A percentile compares a stretch with the other conserved stretches of the same genome.
These are phyloP conservation scores for Lasiurus cinereus DNA, from an alignment of 2,113 vertebrate species.

Conservation along the genomic window DNA sequence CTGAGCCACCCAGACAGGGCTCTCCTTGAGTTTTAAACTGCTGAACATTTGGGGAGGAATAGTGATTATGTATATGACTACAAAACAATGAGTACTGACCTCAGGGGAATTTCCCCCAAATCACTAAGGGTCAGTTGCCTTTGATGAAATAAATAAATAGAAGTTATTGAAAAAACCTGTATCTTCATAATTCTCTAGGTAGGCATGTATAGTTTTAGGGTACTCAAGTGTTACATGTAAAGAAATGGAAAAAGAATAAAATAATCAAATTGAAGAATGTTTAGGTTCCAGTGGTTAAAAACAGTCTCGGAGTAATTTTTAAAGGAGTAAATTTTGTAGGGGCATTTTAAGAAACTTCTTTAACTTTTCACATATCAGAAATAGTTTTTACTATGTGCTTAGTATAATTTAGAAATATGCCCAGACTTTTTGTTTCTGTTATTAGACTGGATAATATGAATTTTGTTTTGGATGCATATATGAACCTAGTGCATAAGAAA, in stretches of 20 bases:
- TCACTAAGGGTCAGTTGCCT: background rate
- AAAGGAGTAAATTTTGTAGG: background rate
- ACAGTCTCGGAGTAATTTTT: background rate
- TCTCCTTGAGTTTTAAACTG: slow-evolving; percentile 41
- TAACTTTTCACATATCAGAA: background rate
- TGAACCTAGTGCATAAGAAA: background rate
- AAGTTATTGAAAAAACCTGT: background rate
- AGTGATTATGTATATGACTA: background rate
- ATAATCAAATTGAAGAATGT: background rate
- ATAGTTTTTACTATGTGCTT: background rate
- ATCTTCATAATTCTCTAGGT: background rate
- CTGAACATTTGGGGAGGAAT: background rate
- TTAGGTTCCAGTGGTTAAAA: slow-evolving; percentile 11
- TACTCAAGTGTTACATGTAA: background rate
- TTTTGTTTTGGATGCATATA: slow-evolving; percentile 40
- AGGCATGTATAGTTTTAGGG: background rate
- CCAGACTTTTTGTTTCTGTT: background rate
- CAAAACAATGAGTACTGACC: background rate
- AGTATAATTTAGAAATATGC: background rate
- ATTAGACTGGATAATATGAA: background rate
- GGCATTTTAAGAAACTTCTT: slow-evolving; percentile 13
- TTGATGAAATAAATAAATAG: background rate
- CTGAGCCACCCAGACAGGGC: background rate
- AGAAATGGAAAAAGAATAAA: slow-evolving; percentile 22
- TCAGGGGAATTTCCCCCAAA: background rate